phyloP scores from a whole-genome alignment of 1,140 invertebrate genomes.

The Leptonema lineaticorne region DNA sequence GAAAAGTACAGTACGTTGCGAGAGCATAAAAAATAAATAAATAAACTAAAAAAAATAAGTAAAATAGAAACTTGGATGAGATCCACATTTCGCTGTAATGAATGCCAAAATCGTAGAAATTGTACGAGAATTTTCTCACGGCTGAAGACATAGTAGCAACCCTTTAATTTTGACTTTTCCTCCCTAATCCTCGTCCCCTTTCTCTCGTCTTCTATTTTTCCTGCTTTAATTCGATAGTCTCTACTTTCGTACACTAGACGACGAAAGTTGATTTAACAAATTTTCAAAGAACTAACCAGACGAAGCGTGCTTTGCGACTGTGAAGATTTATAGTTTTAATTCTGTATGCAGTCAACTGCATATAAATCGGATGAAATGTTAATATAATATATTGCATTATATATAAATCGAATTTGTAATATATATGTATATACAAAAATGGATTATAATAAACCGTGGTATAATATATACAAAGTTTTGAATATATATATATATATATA shows the following conservation, averaged over 20 bases:
- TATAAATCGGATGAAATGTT: background rate
- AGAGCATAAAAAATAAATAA: too few relatives aligned
- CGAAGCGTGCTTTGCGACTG: slow-evolving; percentile 3
- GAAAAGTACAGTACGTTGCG: too few relatives aligned
- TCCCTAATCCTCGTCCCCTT: too few relatives aligned
- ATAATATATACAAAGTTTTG: too few relatives aligned
- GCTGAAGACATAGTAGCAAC: slow-evolving; percentile 3
- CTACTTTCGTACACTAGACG: background rate
- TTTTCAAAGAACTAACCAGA: slow-evolving; percentile 21
- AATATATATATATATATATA: too few relatives aligned
- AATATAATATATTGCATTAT: background rate
- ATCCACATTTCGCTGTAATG: slow-evolving; percentile 37
- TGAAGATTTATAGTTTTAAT: slow-evolving; percentile 23
- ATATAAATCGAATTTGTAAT: too few relatives aligned
- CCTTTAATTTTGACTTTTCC: slow-evolving; percentile 15
- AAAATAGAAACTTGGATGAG: slow-evolving; percentile 32
- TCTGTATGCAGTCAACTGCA: background rate
- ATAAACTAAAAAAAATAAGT: background rate
- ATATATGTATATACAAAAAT: too few relatives aligned
- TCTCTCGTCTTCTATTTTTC: background rate
- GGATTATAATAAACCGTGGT: too few relatives aligned
- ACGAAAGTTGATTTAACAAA: slow-evolving; percentile 16
- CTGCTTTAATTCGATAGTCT: too few relatives aligned
- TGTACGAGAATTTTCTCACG: background rate
- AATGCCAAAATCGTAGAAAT: slow-evolving; percentile 33